phyloP scores from a whole-genome alignment of 2,888 invertebrate species.

The Brassicogethes aeneus region DNA sequence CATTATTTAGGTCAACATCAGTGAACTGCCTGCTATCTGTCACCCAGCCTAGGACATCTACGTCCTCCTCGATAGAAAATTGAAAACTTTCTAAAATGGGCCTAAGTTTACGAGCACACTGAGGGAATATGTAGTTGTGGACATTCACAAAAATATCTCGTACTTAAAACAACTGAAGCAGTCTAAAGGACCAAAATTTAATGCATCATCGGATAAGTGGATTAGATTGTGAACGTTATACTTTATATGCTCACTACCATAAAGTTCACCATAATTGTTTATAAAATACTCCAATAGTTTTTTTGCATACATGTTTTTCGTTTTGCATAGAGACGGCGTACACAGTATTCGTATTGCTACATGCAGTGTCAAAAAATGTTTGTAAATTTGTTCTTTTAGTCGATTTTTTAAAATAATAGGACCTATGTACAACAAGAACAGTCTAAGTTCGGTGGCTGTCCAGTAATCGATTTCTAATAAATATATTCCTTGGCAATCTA shows the following conservation, averaged over 20 bases:
- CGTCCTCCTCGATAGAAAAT: no score
- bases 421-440: slow-evolving; percentile 13
- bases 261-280: slow-evolving; percentile 10
- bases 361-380: slow-evolving; percentile 16
- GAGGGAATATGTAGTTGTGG: no score
- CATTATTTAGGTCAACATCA: no score
- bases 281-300: slow-evolving; percentile 13
- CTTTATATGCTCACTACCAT: slow-evolving; percentile 14
- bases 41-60: no score
- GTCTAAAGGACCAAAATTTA: slow-evolving; percentile 14
- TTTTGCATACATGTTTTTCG: no score
- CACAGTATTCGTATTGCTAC: no score
- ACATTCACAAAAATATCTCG: slow-evolving; percentile 15
- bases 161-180: slow-evolving; percentile 15
- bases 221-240: slow-evolving; percentile 16
- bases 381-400: slow-evolving; percentile 12
- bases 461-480: slow-evolving; percentile 11
- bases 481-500: slow-evolving; percentile 10
- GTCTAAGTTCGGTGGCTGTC: slow-evolving; percentile 17
- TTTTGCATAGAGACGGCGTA: no score
- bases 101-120: no score
- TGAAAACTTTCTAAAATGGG: no score
- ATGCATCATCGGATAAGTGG: slow-evolving; percentile 16
- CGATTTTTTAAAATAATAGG: slow-evolving; percentile 9
- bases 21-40: no score